Conservation (phyloP, 23 tunicate species). For the Trididemnum miniatum region DNA sequence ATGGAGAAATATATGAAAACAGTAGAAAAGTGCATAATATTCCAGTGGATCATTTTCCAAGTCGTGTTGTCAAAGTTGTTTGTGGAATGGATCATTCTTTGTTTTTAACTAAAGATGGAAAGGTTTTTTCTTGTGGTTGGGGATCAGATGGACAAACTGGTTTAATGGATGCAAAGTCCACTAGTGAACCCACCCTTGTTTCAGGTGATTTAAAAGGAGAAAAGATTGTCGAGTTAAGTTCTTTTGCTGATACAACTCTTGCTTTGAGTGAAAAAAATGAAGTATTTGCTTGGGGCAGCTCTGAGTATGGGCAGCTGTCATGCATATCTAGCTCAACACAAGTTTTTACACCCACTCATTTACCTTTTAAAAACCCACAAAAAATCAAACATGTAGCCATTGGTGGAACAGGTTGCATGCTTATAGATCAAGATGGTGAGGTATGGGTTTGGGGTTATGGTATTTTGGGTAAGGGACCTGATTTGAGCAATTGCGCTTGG, state of each 20-base stretch:
- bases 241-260: conserved; percentile 76
- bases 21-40: conserved; percentile 61
- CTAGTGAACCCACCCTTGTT: conserved; percentile 40
- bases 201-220: conserved; percentile 77
- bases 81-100: conserved; percentile 97
- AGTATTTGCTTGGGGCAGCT: conserved; percentile 94
- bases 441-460: conserved; percentile 97
- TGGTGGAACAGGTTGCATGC: conserved; percentile 59
- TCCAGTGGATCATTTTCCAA: conserved; percentile 48
- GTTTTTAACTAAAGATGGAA: conserved; percentile 66
- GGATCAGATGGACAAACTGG: conserved; percentile 97
- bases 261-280: conserved; percentile 67
- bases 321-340: conserved; percentile 76
- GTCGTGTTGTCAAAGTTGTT: conserved; percentile 52
- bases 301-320: conserved; percentile 79
- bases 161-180: conserved; percentile 35
- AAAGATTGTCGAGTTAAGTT: conserved; percentile 32
- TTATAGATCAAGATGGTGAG: conserved; percentile 69
- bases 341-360: conserved; percentile 36
- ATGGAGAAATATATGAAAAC: conserved; percentile 78
- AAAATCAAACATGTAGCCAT: conserved; percentile 61
- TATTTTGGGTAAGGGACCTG: conserved; percentile 88
- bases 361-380: conserved; percentile 50
- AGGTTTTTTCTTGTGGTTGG: conserved; percentile 91
- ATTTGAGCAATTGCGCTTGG: conserved; percentile 27